Percentiles rank a stretch among this genome's conserved stretches.
Evolutionary conservation across 2,113 vertebrate species (phyloP).

Genomic region (Cololabis saira): DNA sequence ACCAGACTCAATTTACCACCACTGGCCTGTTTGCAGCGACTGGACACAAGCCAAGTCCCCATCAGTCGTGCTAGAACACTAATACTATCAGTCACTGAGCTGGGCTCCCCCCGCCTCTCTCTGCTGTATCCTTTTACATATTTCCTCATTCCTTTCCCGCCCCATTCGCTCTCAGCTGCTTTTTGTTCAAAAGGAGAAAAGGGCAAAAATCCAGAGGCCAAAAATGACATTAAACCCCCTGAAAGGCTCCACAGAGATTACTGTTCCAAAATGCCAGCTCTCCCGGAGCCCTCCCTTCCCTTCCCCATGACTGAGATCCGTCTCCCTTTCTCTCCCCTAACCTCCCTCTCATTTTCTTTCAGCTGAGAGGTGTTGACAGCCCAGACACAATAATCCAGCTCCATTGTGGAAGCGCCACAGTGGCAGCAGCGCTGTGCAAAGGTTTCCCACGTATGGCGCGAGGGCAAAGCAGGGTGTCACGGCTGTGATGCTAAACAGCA

Average conservation of each 20-base stretch:
- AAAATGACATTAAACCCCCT: conserved; percentile 72
- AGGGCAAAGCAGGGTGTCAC: conserved; percentile 48
- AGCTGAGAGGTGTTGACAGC: conserved; percentile 75
- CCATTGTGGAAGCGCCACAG: conserved; percentile 55
- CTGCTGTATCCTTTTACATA: conserved; percentile 30
- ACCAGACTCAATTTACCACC: conserved; percentile 54
- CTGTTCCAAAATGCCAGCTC: conserved; percentile 69
- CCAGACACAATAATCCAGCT: conserved; percentile 74
- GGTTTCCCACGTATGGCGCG: conserved; percentile 64
- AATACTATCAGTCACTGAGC: conserved; percentile 62
- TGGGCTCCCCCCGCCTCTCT: conserved; percentile 7
- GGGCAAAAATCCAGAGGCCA: conserved; percentile 67
- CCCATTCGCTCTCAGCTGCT: conserved; percentile 21
- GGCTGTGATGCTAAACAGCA: conserved; percentile 24
- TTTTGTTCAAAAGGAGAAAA: conserved; percentile 64
- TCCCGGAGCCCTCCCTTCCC: conserved; percentile 23
- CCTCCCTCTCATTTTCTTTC: conserved; percentile 62
- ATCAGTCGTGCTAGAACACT: conserved; percentile 55
- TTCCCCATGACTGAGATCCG: conserved; percentile 34
- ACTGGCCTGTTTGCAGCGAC: conserved; percentile 56
- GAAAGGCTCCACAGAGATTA: conserved; percentile 70
- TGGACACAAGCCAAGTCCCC: conserved; percentile 64
- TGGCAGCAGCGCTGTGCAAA: conserved; percentile 49
- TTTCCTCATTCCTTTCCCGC: conserved; percentile 36
- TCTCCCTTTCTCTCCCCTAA: conserved; percentile 24